A percentile compares a stretch with the other conserved stretches of the same genome.
These are phyloP conservation scores for Calephelis virginiensis DNA, from an alignment of 1,140 invertebrate species.

Conservation along the genomic window DNA sequence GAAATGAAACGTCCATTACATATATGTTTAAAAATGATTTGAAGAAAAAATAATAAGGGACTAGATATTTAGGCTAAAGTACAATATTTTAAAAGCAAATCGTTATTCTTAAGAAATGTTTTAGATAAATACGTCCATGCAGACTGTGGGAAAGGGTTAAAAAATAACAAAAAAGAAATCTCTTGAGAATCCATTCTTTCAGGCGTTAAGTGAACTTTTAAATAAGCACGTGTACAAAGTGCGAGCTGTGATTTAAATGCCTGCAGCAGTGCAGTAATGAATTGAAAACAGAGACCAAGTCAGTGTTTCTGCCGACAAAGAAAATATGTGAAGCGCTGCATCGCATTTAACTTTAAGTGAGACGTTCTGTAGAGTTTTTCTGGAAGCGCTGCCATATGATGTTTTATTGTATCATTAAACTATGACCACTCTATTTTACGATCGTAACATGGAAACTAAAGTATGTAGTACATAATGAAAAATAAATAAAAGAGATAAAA, in stretches of 20 bases:
- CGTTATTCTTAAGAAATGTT: no score
- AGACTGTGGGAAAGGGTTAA: no score
- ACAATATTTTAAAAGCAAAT: no score
- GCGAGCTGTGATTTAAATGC: background rate
- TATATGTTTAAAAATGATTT: no score
- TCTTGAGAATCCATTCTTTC: background rate
- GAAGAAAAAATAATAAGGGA: no score
- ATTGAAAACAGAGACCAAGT: background rate
- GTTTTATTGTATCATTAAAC: background rate
- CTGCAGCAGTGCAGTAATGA: background rate
- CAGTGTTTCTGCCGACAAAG: slow-evolving; percentile 3
- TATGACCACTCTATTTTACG: no score
- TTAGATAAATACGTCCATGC: no score
- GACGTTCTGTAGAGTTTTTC: slow-evolving; percentile 5
- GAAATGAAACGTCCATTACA: no score
- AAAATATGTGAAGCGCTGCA: background rate
- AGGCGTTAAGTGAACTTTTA: background rate
- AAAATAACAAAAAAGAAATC: background rate
- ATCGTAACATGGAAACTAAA: no score
- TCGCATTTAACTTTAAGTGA: background rate
- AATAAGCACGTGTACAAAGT: background rate
- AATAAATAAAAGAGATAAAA: no score
- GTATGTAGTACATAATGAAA: no score
- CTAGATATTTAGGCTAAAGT: no score
- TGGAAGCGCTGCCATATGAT: background rate